These are phyloP conservation scores for Caiman crocodilus DNA, from an alignment of 2,797 vertebrate genomes.

Conservation along the genomic window DNA sequence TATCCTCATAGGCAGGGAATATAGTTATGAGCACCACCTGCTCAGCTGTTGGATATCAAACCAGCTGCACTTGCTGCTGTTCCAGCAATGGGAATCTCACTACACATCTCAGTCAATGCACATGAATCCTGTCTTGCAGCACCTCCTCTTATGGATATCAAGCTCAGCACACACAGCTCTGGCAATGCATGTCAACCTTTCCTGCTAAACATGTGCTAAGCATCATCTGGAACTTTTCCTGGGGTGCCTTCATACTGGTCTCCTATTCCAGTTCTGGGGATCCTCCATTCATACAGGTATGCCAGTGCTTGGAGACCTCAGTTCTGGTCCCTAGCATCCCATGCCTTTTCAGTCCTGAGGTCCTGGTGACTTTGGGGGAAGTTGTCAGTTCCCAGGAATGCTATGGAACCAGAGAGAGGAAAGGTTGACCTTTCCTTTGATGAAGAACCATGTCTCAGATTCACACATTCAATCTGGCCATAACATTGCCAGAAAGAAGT, in stretches of 20 bases:
- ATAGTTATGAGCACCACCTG: background rate
- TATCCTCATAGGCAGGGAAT: background rate
- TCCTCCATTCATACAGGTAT: background rate
- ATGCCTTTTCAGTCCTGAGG: background rate
- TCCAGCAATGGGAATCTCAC: background rate
- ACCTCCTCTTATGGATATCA: background rate
- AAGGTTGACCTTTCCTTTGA: background rate
- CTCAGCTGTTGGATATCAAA: background rate
- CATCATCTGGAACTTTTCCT: background rate
- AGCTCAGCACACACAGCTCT: background rate
- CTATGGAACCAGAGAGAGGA: background rate
- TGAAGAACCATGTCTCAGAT: background rate
- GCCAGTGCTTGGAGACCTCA: background rate
- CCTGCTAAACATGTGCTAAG: no score
- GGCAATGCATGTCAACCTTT: background rate
- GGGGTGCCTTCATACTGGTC: background rate
- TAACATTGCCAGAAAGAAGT: background rate
- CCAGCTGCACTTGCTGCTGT: background rate
- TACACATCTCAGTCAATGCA: background rate
- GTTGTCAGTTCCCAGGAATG: background rate
- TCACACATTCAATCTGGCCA: background rate
- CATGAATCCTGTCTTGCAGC: background rate
- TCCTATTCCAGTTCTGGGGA: background rate
- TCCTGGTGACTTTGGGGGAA: background rate
- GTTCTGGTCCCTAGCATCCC: background rate